Evolutionary conservation across 2,888 invertebrate species (phyloP), one percentile per base, ranked within the genome.

Genomic region (Phania funesta): DNA sequence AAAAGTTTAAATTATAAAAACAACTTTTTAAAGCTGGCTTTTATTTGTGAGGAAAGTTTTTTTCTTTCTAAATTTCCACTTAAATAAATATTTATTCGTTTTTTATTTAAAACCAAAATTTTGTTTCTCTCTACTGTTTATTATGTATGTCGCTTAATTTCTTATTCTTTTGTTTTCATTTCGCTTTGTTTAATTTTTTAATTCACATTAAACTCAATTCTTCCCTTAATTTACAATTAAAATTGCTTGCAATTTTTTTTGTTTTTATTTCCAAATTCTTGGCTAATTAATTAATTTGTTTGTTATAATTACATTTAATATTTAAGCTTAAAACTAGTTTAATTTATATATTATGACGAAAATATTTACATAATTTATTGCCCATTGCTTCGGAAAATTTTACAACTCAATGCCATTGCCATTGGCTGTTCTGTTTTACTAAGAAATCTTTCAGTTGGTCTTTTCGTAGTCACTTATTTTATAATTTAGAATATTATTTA

Each of bases 401-500:
- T n/a, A n/a, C n/a, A n/a, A n/a, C n/a, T n/a, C n/a, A 52, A 64
- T 35, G 29, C 29, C 50, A 24, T 32, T 24, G n/a, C n/a, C n/a
- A n/a, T 29, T 54, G 16, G 9, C n/a, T 16, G 35, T 38, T 35
- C 32, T 16, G 41, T 54, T 38, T 32, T 18, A 1, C 22, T 44
- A 13, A 26, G 46, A 65, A 50, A 32, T 54, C 20, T 65, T 58
- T 6, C 50, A 48, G 70, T 74, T 78, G 68, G 46, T 74, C 67
- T 74, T 62, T 24, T 7, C n/a, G 41, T 56, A 24, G 22, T 74
- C 68, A 74, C 81, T 82, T 82, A 82, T 78, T 82, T 81, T 82
- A 78, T 82, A 82, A 82, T 82, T 82, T 82, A 82, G 81, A 82
- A 82, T 82, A 82, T 82, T 82, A 78, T 70, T 82, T 82, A 82